Conservation (phyloP, 1,140 invertebrate genomes). For the Octopus sinensis region DNA sequence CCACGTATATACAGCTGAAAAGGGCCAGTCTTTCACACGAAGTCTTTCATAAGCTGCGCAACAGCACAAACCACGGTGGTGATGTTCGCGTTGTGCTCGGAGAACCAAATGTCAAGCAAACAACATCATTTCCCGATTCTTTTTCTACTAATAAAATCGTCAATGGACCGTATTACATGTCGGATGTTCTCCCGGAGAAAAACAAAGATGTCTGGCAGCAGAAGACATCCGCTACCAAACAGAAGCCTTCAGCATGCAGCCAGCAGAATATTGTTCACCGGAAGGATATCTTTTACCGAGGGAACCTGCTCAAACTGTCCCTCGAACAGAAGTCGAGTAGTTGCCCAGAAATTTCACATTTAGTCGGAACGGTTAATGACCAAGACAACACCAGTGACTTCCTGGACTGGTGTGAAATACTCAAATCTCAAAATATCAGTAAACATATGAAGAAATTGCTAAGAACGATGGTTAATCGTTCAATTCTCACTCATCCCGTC, state of each 20-base stretch:
- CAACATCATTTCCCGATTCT: neutral
- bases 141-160: neutral
- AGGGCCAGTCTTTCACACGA: neutral
- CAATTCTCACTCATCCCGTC: constrained; percentile 32
- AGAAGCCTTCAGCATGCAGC: neutral
- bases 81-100: constrained; percentile 2
- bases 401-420: constrained; percentile 21
- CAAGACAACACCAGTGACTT: constrained; percentile 25
- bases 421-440: constrained; percentile 18
- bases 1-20: constrained; percentile 16
- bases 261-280: constrained; percentile 38
- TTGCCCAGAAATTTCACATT: constrained; percentile 39
- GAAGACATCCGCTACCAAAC: neutral
- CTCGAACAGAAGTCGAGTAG: constrained; percentile 32
- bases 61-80: neutral
- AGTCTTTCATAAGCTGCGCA: constrained; percentile 3
- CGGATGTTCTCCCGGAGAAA: neutral
- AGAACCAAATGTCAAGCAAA: neutral
- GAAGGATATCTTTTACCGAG: constrained; percentile 51
- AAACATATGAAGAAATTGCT: constrained; percentile 30
- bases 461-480: constrained; percentile 46
- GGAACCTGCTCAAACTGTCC: constrained; percentile 32
- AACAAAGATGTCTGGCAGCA: constrained; percentile 13
- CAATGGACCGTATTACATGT: neutral
- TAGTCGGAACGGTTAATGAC: constrained; percentile 20